Conservation (phyloP, 2,888 invertebrate genomes). For the Clunio marinus region DNA sequence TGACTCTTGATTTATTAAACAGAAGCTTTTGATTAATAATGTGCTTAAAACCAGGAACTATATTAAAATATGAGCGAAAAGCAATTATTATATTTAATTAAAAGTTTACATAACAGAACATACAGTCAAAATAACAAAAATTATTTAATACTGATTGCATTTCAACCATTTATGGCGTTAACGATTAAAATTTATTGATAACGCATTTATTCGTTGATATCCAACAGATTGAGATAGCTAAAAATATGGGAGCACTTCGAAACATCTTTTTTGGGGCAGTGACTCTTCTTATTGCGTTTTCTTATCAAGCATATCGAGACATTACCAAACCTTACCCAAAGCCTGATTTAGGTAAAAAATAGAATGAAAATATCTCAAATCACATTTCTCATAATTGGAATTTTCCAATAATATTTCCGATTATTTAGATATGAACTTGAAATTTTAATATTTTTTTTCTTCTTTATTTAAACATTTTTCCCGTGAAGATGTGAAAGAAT, state of each 20-base stretch:
- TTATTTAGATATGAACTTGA: not conserved
- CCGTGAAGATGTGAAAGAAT: conserved; percentile 46
- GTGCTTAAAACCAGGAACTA: too few species aligned
- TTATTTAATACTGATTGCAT: too few species aligned
- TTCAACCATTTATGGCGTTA: too few species aligned
- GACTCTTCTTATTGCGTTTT: conserved; percentile 42
- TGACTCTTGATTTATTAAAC: too few species aligned
- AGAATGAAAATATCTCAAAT: too few species aligned
- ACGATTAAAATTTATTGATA: not conserved
- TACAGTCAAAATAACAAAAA: too few species aligned
- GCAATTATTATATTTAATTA: too few species aligned
- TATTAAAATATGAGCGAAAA: too few species aligned
- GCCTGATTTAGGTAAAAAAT: conserved; percentile 43
- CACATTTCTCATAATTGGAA: not conserved
- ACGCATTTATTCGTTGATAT: not conserved
- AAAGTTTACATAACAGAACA: too few species aligned
- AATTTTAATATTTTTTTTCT: not conserved
- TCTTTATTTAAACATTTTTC: not conserved
- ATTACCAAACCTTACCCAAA: conserved; percentile 44
- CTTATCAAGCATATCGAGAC: conserved; percentile 46
- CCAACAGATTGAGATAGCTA: not conserved
- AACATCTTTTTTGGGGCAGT: not conserved
- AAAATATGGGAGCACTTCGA: not conserved
- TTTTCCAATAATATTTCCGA: not conserved
- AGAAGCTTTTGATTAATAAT: too few species aligned